Conservation (phyloP, 2,797 vertebrate species). For the Gambusia yucatana region DNA sequence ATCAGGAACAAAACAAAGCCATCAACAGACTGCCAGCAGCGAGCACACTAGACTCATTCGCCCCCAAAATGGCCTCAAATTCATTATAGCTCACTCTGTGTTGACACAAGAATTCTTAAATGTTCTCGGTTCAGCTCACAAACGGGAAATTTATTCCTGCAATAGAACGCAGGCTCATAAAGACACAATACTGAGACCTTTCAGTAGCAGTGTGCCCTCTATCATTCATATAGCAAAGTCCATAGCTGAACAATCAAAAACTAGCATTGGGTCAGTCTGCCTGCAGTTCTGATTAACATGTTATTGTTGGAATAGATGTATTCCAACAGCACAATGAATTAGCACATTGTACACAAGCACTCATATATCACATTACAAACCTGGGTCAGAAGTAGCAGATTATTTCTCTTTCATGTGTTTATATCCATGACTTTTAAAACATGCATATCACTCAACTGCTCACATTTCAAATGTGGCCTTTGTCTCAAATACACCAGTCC, state of each 20-base stretch:
- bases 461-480: background rate
- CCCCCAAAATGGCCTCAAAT: constrained; percentile 46
- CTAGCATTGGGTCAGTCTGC: background rate
- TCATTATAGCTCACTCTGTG: constrained; percentile 13
- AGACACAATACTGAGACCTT: constrained; percentile 37
- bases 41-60: constrained; percentile 28
- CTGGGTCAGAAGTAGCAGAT: background rate
- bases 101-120: constrained; percentile 30
- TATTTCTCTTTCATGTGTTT: background rate
- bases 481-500: background rate
- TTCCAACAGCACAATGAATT: background rate
- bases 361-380: background rate
- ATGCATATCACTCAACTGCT: background rate
- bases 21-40: constrained; percentile 47
- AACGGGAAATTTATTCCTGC: constrained; percentile 51
- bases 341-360: background rate
- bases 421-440: background rate
- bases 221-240: constrained; percentile 24
- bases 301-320: background rate
- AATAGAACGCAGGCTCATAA: constrained; percentile 24
- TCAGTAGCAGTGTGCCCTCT: constrained; percentile 10
- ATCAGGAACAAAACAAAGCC: constrained; percentile 61
- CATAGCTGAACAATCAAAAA: constrained; percentile 13
- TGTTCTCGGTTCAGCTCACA: constrained; percentile 26
- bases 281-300: constrained; percentile 4